phyloP scores from a whole-genome alignment of 2,797 vertebrate genomes.

The Fistularia commersonii region DNA sequence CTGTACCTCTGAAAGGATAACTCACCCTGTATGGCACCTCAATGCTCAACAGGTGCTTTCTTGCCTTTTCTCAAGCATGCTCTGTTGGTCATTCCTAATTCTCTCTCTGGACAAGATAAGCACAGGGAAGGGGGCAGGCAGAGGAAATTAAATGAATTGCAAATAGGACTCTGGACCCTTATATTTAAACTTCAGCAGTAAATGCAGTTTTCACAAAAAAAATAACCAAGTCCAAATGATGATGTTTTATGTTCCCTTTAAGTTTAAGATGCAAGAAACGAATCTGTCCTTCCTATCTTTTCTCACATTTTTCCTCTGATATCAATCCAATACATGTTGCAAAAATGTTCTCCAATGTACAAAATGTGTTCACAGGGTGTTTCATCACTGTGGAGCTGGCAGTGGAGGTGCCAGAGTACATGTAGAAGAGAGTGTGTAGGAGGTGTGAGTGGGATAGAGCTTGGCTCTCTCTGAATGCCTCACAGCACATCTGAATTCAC shows the following conservation, averaged over 20 bases:
- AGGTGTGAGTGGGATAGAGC: slow-evolving; percentile 63
- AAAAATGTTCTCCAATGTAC: slow-evolving; percentile 1
- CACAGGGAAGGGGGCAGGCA: slow-evolving; percentile 40
- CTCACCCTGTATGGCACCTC: slow-evolving; percentile 42
- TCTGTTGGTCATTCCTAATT: slow-evolving; percentile 48
- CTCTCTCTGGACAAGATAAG: slow-evolving; percentile 53
- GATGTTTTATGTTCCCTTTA: background rate
- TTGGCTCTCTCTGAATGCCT: slow-evolving; percentile 61
- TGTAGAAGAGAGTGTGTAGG: slow-evolving; percentile 62
- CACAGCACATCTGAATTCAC: slow-evolving; percentile 65
- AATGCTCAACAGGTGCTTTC: slow-evolving; percentile 61
- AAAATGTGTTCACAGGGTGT: slow-evolving; percentile 13
- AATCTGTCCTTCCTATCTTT: too few relatives aligned
- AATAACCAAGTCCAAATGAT: background rate
- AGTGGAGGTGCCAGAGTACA: slow-evolving; percentile 49
- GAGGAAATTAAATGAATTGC: slow-evolving; percentile 51
- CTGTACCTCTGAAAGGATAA: slow-evolving; percentile 32
- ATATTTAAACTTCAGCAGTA: background rate
- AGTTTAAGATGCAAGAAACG: too few relatives aligned
- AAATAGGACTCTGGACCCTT: slow-evolving; percentile 12
- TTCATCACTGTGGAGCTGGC: slow-evolving; percentile 32
- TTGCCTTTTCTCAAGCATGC: slow-evolving; percentile 63
- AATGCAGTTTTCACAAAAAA: background rate
- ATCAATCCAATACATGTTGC: slow-evolving; percentile 7
- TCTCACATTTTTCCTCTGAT: too few relatives aligned